A percentile compares a stretch with the other conserved stretches of the same genome.
Conservation (phyloP, 2,113 vertebrate species). For the Dermatemys mawii region DNA sequence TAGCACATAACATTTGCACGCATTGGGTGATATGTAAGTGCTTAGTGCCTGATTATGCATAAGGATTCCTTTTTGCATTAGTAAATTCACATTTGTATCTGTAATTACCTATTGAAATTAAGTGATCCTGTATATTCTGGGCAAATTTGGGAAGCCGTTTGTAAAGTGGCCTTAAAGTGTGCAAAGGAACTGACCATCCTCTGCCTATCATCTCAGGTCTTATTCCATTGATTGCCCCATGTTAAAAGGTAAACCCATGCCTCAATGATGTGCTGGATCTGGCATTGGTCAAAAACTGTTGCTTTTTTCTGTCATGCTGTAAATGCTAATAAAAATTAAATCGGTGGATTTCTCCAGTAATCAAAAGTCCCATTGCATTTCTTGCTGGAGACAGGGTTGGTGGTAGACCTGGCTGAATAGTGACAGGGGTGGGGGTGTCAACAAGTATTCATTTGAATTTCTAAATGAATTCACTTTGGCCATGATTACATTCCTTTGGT, state of each 20-base stretch:
- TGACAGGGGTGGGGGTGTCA: neutral
- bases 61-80: neutral
- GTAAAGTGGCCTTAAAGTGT: accelerated
- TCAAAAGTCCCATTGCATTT: neutral
- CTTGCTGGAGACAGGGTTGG: neutral
- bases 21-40: neutral
- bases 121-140: neutral
- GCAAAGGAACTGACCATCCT: neutral
- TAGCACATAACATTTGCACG: neutral
- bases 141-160: neutral
- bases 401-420: neutral
- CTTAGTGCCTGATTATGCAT: accelerated
- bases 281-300: neutral
- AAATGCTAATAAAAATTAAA: neutral
- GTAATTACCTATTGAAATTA: neutral
- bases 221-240: neutral
- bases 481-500: neutral
- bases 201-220: neutral
- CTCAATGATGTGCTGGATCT: neutral
- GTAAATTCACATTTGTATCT: neutral
- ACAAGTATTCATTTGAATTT: conserved; percentile 21
- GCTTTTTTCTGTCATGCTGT: neutral
- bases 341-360: neutral
- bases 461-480: conserved; percentile 31
- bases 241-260: neutral